These are phyloP conservation scores for Hemithea aestivaria DNA, from an alignment of 2,888 invertebrate genomes.

Conservation along the genomic window DNA sequence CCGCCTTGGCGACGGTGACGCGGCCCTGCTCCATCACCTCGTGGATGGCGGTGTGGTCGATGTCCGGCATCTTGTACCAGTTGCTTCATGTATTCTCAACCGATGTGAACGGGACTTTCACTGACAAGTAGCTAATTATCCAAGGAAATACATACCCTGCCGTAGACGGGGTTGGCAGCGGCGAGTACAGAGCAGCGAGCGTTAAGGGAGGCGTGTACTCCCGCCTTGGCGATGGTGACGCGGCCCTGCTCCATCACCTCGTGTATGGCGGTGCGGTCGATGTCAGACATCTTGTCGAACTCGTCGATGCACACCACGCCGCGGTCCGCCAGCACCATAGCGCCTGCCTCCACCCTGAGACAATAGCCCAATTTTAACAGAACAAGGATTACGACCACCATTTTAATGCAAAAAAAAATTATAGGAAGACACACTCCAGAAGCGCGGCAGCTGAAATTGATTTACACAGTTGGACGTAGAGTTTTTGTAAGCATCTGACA, in stretches of 20 bases:
- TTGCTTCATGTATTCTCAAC: no score
- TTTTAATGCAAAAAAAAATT: no score
- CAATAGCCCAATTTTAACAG: no score
- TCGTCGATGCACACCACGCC: conserved; percentile 99
- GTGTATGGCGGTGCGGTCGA: conserved; percentile 99
- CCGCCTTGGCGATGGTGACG: conserved; percentile 99
- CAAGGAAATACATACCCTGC: conserved; percentile 35
- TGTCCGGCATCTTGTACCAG: conserved; percentile 99
- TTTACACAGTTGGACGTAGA: no score
- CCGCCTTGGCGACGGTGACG: conserved; percentile 99
- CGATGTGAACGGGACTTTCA: no score
- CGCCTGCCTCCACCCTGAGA: conserved; percentile 94
- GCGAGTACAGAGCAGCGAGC: conserved; percentile 98
- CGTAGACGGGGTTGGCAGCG: conserved; percentile 99
- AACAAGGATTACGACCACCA: no score
- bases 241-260: conserved; percentile 99
- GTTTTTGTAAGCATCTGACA: no score
- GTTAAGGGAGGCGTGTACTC: conserved; percentile 98
- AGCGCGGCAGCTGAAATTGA: no score
- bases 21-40: conserved; percentile 99
- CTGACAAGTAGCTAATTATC: not conserved
- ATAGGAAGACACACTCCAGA: no score
- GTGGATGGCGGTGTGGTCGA: conserved; percentile 99
- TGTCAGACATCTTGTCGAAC: conserved; percentile 99
- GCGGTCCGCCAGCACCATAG: conserved; percentile 99